These are phyloP conservation scores for Pangasius macronema DNA, from an alignment of 2,797 vertebrate genomes.

Conservation along the genomic window DNA sequence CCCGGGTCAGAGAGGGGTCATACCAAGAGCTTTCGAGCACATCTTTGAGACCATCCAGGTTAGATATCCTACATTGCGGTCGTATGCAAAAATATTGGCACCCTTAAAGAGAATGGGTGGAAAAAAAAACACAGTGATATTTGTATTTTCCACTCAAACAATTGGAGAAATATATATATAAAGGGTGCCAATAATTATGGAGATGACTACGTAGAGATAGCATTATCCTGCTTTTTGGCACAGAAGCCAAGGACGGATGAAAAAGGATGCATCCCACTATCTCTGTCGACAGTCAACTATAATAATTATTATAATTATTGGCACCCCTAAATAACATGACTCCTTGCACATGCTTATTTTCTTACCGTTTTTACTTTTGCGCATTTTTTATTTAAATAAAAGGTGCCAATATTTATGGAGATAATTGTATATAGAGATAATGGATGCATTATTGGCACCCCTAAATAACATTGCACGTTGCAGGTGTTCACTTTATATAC, in stretches of 20 bases:
- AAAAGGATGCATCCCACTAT: not conserved
- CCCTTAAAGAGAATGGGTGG: not conserved
- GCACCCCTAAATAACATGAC: not conserved
- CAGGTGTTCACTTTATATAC: not conserved
- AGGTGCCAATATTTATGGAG: not conserved
- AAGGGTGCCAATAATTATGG: not conserved
- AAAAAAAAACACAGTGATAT: not conserved
- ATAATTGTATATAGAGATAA: not conserved
- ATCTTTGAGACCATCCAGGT: slow-evolving; percentile 86
- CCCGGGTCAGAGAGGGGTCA: slow-evolving; percentile 79
- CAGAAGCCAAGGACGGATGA: not conserved
- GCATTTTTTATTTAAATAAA: not conserved
- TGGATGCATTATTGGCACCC: not conserved
- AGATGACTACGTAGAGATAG: not conserved
- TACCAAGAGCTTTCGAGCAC: slow-evolving; percentile 88
- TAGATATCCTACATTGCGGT: not conserved
- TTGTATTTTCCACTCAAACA: not conserved
- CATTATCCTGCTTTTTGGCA: not conserved
- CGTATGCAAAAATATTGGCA: not conserved
- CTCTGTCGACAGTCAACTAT: not conserved
- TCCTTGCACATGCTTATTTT: not conserved
- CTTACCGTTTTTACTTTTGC: not conserved
- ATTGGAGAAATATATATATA: not conserved
- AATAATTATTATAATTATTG: not conserved
- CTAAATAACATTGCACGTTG: not conserved